Base-by-base conservation (phyloP, 2,888 invertebrate species). In the Deilephila elpenor region DNA sequence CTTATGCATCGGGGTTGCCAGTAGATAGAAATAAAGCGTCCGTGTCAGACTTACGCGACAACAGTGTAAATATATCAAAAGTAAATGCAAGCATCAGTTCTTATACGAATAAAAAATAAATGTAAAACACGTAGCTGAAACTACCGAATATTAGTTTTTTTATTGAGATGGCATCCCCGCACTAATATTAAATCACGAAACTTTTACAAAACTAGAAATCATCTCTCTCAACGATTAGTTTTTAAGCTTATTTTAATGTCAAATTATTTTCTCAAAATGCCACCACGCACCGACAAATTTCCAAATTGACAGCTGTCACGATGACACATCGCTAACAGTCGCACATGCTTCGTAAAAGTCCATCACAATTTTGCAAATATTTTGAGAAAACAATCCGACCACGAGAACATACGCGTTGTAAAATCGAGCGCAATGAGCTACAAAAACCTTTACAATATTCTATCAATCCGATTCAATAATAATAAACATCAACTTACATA, bases 171-270 rank as follows among this genome's bases (percentile, higher is more conserved):
- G 90, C 92, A 92, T 91, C 90, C 88, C 84, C 87, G 86, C 79
- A 76, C 82, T 83, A 86, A 84, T 67, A 73, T 75, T 81, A 77
- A 79, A 81, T 80, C 84, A 86, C 83, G 84, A 87, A 88, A 89
- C 83, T 82, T 89, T 93, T 91, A 92, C 76, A 88, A 84, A 84
- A 84, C 89, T 91, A 91, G 78, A 88, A 88, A 89, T 89, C 84
- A 89, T 93, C 92, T 93, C 93, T 93, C 93, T 93, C 92, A 86
- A 83, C 91, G 83, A 83, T 89, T 90, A 89, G 79, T 88, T 78
- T 88, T 78, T 82, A 88, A 89, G 88, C 89, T 89, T 87, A 85
- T 78, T 81, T 77, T 75, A 75, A 78, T 77, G 79, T 79, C 86
- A 79, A 81, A 82, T 82, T 84, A 79, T 78, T 81, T 78, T 80